Evolutionary conservation across 92 coral and sea anemone genomes (phyloP), one percentile per base, ranked within the genome.

Genomic region (Zoanthus sansibaricus): DNA sequence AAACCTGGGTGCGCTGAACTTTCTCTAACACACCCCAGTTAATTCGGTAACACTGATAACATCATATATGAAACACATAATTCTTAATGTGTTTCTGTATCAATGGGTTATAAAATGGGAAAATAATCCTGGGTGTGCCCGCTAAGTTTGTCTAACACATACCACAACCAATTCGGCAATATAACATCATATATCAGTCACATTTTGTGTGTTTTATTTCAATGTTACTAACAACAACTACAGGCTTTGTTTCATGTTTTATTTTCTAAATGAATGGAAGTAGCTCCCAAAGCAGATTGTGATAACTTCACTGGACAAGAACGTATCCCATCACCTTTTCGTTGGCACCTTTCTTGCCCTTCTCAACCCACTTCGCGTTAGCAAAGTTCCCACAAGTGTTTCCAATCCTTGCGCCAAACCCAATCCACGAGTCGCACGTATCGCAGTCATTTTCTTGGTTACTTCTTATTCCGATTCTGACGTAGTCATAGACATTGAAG

Each of bases 241-340:
- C 79, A 76, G 49, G 17, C 44, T 76, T 15, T 76, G 15, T 46
- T 18, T 66, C 79, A 76, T 74, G 33, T 10, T 18, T 13, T 18
- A 67, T 9, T 62, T 62, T 62, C 69, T 62, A 13, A 17, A 14
- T 16, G 42, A 37, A 20, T 17, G 20, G 69, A 62, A 17, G 69
- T 16, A 62, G 16, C 21, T 62, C 8, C 25, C 8, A 6, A 16
- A 17, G 25, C 25, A 20, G 16, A 4, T 37, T 37, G 2, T 37
- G 42, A 2, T 37, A 16, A 16, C 4, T 17, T 67, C 72, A 67
- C 72, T 67, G 72, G 5, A 67, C 42, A 45, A 77, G 70, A 25
- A 77, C 56, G 51, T 77, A 77, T 18, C 83, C 83, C 83, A 77
- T 77, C 3, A 59, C 33, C 51, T 77, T 77, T n/a, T 49, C 55